phyloP scores from a whole-genome alignment of 23 tunicate species.

The Ascidia mentula region DNA sequence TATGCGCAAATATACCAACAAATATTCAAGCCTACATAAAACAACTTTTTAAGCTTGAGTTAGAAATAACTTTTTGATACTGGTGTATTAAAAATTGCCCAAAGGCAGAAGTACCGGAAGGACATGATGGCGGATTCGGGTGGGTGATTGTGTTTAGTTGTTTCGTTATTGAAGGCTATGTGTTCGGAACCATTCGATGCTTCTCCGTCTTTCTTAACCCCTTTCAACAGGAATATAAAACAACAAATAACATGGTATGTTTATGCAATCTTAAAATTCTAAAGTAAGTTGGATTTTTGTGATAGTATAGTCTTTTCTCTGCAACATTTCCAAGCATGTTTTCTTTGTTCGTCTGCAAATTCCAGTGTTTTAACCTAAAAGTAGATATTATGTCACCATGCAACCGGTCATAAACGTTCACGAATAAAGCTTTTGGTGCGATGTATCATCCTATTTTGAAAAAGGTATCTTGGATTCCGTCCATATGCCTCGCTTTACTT shows the following conservation, averaged over 20 bases:
- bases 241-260: conserved; percentile 31
- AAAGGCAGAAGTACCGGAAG: background rate
- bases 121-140: conserved; percentile 28
- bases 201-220: conserved; percentile 35
- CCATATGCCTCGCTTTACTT: conserved; percentile 29
- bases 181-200: conserved; percentile 30
- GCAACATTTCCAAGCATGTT: too few species aligned
- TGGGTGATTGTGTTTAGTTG: conserved; percentile 40
- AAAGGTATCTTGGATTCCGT: conserved; percentile 42
- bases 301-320: too few species aligned
- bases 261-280: background rate
- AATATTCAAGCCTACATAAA: background rate
- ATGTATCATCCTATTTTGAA: too few species aligned
- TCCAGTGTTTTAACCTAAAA: too few species aligned
- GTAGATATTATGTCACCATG: too few species aligned
- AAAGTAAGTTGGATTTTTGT: too few species aligned
- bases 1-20: background rate
- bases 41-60: background rate
- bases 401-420: too few species aligned
- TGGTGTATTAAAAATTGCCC: too few species aligned
- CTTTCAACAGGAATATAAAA: conserved; percentile 28
- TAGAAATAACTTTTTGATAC: too few species aligned
- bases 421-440: too few species aligned
- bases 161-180: conserved; percentile 34
- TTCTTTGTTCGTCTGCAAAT: too few species aligned